Base-by-base conservation (phyloP, 2,888 invertebrate species). In the Acleris literana region DNA sequence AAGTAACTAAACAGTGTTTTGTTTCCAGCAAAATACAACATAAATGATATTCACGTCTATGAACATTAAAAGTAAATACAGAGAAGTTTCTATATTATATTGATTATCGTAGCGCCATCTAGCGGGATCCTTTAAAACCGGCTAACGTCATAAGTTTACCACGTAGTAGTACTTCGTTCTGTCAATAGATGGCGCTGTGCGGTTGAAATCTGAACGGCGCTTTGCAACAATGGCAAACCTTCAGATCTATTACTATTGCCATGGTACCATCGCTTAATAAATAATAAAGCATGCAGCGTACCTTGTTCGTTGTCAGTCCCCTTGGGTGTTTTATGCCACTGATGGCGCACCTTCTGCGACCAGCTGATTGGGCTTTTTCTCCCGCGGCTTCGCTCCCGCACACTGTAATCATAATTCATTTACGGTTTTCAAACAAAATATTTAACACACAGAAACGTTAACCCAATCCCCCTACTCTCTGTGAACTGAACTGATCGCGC, bases 291-390 rank as follows among this genome's bases (percentile, higher is more conserved):
- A 51, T 54, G 57, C 25, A 55, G 71, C 81, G 76, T 69, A 92
- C 92, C 92, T 86, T 88, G 84, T 59, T 86, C 80, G 25, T 85
- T 81, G 61, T 72, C 72, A 66, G 77, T 80, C 59, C 85, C 80
- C 68, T 88, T 92, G 2, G 94, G 93, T 7, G 93, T 89, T 71
- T 93, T 94, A 69, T 94, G 93, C 89, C 94, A 94, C 72, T 95
- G 95, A 69, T 94, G 93, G 53, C 95, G 85, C 49, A 94, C 93
- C 82, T 95, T 95, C 76, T 94, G 93, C 13, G 94, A 94, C 94
- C 95, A 95, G 75, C 93, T 94, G 52, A 93, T 83, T 0, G 94
- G 93, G 74, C 93, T 92, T 68, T 93, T 94, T 65, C 93, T 89
- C 4, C 90, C 87, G 22, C 93, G 88, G 71, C 92, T 92, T 53